Percentiles rank a stretch among this genome's conserved stretches.
Conservation (phyloP, 2,797 vertebrate species). For the Crypturellus tataupa region DNA sequence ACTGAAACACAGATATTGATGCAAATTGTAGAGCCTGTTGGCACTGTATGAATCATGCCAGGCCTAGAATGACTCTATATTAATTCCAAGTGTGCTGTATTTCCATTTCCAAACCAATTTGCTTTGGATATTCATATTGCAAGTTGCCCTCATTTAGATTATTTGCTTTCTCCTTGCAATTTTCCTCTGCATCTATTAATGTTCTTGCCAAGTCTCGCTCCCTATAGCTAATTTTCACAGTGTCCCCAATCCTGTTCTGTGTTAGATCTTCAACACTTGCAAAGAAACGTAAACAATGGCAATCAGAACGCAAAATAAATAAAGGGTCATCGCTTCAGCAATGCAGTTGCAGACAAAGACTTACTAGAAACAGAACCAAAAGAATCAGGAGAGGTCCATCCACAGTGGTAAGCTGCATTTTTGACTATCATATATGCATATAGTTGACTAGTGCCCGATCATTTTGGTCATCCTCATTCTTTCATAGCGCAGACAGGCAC, state of each 20-base stretch:
- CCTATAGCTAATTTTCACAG: conserved; percentile 47
- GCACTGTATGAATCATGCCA: conserved; percentile 31
- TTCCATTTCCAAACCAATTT: conserved; percentile 62
- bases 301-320: background rate
- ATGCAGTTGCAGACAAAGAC: background rate
- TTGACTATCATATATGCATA: background rate
- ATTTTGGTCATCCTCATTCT: background rate
- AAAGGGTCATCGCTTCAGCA: background rate
- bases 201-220: conserved; percentile 26
- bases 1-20: conserved; percentile 38
- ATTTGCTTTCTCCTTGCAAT: conserved; percentile 1
- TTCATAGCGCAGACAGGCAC: background rate
- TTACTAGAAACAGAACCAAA: background rate
- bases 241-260: conserved; percentile 6
- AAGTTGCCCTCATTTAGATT: conserved; percentile 35
- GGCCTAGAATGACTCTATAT: conserved; percentile 42
- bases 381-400: background rate
- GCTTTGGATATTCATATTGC: conserved; percentile 47
- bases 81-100: conserved; percentile 42
- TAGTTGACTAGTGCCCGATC: background rate
- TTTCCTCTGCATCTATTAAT: conserved; percentile 43
- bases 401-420: background rate
- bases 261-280: conserved; percentile 29
- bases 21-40: conserved; percentile 48
- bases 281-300: conserved; percentile 38